phyloP scores from a whole-genome alignment of 2,797 vertebrate genomes.

The Acanthis flammea region DNA sequence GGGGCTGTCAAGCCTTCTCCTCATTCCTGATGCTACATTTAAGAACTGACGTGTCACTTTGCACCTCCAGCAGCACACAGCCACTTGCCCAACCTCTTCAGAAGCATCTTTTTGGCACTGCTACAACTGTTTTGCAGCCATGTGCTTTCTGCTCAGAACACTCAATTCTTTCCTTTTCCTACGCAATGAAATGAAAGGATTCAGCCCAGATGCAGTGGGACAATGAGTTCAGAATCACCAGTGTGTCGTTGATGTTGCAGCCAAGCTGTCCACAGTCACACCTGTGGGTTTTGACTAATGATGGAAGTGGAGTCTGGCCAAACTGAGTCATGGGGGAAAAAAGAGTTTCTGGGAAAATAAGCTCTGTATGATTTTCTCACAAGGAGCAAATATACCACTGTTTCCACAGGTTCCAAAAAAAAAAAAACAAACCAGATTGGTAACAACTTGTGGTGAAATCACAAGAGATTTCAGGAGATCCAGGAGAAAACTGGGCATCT shows the following conservation, averaged over 20 bases:
- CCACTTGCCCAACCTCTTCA: not conserved
- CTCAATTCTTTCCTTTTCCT: not conserved
- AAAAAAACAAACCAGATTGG: not conserved
- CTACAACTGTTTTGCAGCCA: not conserved
- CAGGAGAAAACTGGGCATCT: not conserved
- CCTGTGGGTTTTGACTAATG: not conserved
- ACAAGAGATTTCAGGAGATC: not conserved
- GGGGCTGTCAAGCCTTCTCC: not conserved
- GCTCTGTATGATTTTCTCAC: not conserved
- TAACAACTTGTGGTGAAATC: not conserved
- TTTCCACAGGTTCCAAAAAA: not conserved
- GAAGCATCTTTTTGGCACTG: not conserved
- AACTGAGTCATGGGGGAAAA: not conserved
- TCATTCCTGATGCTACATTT: not conserved
- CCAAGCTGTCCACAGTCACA: not conserved
- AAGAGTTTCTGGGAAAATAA: slow-evolving; percentile 3
- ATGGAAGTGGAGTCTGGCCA: not conserved
- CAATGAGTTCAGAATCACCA: not conserved
- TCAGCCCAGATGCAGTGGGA: not conserved
- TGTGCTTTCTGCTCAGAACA: not conserved
- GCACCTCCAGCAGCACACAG: not conserved
- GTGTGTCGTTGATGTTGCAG: accelerated
- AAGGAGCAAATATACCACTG: not conserved
- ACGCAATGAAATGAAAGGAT: not conserved
- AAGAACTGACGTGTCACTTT: not conserved